These are phyloP conservation scores for Pithys albifrons DNA, from an alignment of 2,113 vertebrate species.

Conservation along the genomic window DNA sequence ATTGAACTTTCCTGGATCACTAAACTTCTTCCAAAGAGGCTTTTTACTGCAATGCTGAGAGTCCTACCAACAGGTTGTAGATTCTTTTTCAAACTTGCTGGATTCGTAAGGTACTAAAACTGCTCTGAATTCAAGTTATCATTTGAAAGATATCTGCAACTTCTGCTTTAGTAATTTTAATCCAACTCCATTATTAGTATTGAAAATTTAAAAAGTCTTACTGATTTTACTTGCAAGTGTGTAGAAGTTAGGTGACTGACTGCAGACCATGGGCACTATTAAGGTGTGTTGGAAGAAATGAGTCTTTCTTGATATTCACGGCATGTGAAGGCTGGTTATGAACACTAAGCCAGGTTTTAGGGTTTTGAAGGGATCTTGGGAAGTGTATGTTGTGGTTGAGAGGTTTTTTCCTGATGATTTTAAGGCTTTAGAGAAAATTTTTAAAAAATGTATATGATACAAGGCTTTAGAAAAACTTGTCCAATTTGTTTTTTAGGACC, in stretches of 20 bases:
- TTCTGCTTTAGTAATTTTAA: not conserved
- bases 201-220: not conserved
- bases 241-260: not conserved
- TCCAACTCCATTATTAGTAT: not conserved
- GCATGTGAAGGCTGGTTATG: not conserved
- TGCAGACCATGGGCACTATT: rapidly evolving
- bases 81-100: not conserved
- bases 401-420: not conserved
- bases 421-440: not conserved
- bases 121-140: not conserved
- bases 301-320: not conserved
- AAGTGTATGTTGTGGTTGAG: not conserved
- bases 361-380: not conserved
- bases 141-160: not conserved
- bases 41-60: not conserved
- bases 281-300: not conserved
- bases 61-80: not conserved
- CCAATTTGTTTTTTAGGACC: not conserved
- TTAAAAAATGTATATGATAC: not conserved
- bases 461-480: not conserved
- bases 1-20: not conserved
- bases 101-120: not conserved
- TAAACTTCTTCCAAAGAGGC: not conserved
- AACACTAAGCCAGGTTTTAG: not conserved
- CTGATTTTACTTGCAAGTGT: not conserved